Base-by-base conservation (phyloP, 1,140 invertebrate genomes). In the Brachionus paranguensis region DNA sequence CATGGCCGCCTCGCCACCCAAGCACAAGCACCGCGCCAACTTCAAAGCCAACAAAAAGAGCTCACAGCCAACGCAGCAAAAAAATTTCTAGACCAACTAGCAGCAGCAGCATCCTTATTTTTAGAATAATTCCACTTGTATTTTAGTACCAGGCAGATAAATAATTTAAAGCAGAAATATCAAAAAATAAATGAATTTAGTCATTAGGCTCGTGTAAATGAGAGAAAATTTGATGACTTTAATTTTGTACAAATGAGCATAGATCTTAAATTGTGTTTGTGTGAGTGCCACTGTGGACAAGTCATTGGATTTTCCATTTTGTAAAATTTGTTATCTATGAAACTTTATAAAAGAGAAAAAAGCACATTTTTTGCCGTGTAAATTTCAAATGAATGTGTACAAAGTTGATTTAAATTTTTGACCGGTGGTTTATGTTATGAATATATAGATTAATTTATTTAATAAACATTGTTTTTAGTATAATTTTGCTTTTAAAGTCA, bases 381-480 rank as follows among this genome's bases (percentile, higher is more conserved):
- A 60, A 60, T 60, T 60, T 60, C 53, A 60, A 60, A 60, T 60
- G n/a, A 20, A 27, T 60, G 53, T 60, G 53, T 60, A 60, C 53
- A 60, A 60, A 60, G 53, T 20, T 60, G 53, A 60, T 60, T 60
- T 60, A 1, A 20, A 60, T 60, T 12, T 55, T 29, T 29, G 27
- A 55, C 53, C 53, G 53, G 53, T 60, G 53, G 10, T 60, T 20
- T 60, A 60, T 55, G 7, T 55, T 10, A 12, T 24, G 24, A 24
- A 55, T 55, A 27, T 8, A 60, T 60, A 60, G 53, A 60, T 60
- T 60, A 60, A 60, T 60, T 60, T 60, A 60, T 60, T 60, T 17
- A 72, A 72, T 43, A 72, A 72, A 72, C 12, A 41, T 72, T 72
- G 17, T 72, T 72, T 72, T 72, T 72, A 41, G 65, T 68, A 60